phyloP scores from a whole-genome alignment of 2,113 vertebrate species.

The Piprites chloris region DNA sequence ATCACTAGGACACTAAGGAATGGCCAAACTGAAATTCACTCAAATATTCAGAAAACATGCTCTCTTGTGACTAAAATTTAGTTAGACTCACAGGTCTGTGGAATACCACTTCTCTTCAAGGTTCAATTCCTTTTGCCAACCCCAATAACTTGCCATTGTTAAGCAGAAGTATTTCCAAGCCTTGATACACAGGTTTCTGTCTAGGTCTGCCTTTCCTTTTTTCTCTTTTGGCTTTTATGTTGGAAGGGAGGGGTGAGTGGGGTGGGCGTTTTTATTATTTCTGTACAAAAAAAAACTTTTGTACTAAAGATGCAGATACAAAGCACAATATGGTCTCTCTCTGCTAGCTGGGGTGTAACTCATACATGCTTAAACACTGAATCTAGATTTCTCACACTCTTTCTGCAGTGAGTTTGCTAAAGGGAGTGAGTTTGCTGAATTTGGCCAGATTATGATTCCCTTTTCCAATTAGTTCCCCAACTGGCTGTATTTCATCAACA shows the following conservation, averaged over 20 bases:
- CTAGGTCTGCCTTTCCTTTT: background rate
- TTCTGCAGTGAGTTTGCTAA: background rate
- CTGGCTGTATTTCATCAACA: constrained; percentile 74
- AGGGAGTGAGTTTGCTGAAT: constrained; percentile 26
- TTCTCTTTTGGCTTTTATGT: background rate
- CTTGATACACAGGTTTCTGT: background rate
- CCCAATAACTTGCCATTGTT: background rate
- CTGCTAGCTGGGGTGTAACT: background rate
- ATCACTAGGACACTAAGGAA: background rate
- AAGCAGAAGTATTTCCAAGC: background rate
- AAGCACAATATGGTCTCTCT: background rate
- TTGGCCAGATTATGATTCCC: constrained; percentile 59
- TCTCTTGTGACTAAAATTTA: background rate
- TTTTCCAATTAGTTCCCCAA: constrained; percentile 69
- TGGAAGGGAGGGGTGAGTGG: no score
- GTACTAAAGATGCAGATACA: background rate
- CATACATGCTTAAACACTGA: background rate
- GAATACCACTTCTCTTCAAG: background rate
- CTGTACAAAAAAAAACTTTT: background rate
- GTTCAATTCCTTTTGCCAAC: background rate
- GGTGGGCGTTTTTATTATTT: background rate
- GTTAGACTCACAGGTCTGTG: background rate
- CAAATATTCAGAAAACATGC: background rate
- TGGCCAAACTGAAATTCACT: background rate
- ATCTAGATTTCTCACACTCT: background rate